phyloP scores from a whole-genome alignment of 2,888 invertebrate species.

The Pseudoips prasinana region DNA sequence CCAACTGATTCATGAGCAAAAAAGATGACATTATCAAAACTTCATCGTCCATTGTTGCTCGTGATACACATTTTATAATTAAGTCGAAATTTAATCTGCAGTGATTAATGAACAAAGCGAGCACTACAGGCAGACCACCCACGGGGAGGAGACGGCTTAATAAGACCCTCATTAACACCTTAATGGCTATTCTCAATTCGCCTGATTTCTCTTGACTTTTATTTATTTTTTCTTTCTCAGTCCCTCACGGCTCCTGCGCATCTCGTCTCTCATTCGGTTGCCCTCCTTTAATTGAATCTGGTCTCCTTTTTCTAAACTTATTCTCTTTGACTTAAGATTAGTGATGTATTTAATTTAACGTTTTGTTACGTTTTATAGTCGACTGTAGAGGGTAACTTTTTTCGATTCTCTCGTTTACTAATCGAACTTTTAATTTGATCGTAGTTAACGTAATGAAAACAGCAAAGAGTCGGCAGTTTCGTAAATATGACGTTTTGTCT shows the following conservation, averaged over 20 bases:
- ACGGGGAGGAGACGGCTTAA: conserved; percentile 78
- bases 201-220: conserved; percentile 74
- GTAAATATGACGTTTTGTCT: no score
- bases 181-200: conserved; percentile 80
- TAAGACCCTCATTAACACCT: conserved; percentile 81
- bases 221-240: conserved; percentile 66
- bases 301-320: conserved; percentile 75
- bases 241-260: conserved; percentile 47
- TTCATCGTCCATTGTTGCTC: conserved; percentile 42
- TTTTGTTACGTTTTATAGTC: conserved; percentile 75
- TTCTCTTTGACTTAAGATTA: conserved; percentile 80
- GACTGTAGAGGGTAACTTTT: conserved; percentile 41
- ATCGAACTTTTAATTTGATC: conserved; percentile 67
- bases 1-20: conserved; percentile 19
- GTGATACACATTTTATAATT: conserved; percentile 68
- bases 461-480: no score
- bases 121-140: conserved; percentile 73
- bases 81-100: conserved; percentile 64
- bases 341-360: conserved; percentile 78
- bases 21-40: conserved; percentile 32
- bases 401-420: conserved; percentile 44
- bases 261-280: conserved; percentile 47
- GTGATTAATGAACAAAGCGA: conserved; percentile 75
- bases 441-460: conserved; percentile 49
- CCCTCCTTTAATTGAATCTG: conserved; percentile 75